Conservation (phyloP, 2,888 invertebrate species). For the Oxycera nigricornis region DNA sequence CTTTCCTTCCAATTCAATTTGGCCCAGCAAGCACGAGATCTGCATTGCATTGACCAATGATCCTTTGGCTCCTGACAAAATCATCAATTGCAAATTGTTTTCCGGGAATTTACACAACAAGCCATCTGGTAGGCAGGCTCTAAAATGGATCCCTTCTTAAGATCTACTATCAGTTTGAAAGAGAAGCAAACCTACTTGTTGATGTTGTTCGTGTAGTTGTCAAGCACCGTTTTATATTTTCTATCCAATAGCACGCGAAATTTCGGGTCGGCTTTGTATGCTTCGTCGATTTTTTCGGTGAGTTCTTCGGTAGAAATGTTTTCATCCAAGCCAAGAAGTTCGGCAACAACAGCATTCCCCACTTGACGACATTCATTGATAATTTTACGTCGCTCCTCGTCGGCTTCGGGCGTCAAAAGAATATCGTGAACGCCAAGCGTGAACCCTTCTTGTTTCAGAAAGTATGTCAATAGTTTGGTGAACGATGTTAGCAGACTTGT, state of each 20-base stretch:
- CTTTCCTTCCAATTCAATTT: conserved; percentile 98
- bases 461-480: conserved; percentile 89
- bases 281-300: conserved; percentile 72
- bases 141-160: conserved; percentile 52
- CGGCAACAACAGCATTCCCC: conserved; percentile 71
- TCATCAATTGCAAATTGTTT: conserved; percentile 98
- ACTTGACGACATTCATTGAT: conserved; percentile 69
- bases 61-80: conserved; percentile 98
- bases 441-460: conserved; percentile 90
- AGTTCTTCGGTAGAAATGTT: conserved; percentile 68
- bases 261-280: conserved; percentile 74
- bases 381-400: conserved; percentile 73
- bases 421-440: conserved; percentile 96
- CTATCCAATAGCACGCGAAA: conserved; percentile 83
- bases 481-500: conserved; percentile 85
- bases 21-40: conserved; percentile 96
- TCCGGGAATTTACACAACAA: conserved; percentile 86
- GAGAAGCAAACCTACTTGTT: conserved; percentile 68
- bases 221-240: conserved; percentile 81
- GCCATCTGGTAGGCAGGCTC: conserved; percentile 82
- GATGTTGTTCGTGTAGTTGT: conserved; percentile 87
- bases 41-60: conserved; percentile 97
- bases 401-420: conserved; percentile 76
- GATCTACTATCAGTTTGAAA: background rate
- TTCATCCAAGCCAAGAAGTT: conserved; percentile 73